Percentiles rank a stretch among this genome's conserved stretches.
Conservation (phyloP, 2,113 vertebrate genomes). For the Microcebus griseorufus region DNA sequence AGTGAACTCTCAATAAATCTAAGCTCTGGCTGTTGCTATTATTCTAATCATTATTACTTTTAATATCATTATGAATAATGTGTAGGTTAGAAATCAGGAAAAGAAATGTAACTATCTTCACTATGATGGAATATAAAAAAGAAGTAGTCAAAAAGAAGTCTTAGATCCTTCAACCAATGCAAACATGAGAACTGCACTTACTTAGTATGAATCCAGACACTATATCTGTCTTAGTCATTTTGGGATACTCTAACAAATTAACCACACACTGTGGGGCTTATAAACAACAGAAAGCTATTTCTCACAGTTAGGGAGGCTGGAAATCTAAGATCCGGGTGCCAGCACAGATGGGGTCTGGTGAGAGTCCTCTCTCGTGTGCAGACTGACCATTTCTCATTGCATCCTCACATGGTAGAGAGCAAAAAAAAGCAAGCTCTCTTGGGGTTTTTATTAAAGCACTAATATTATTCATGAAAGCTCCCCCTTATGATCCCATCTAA, state of each 20-base stretch:
- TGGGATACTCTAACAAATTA: background rate
- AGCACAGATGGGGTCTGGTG: background rate
- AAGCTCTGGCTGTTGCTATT: background rate
- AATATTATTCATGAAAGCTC: background rate
- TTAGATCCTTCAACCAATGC: background rate
- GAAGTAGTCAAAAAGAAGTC: background rate
- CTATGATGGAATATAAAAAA: background rate
- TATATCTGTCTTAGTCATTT: background rate
- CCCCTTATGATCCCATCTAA: background rate
- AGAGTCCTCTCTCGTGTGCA: background rate
- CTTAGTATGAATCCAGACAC: background rate
- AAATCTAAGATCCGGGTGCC: background rate
- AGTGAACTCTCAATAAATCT: background rate
- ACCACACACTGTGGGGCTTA: background rate
- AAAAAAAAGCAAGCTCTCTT: background rate
- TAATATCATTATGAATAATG: background rate
- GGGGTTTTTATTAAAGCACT: background rate
- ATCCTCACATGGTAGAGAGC: background rate
- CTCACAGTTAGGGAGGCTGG: background rate
- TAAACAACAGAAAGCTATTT: background rate
- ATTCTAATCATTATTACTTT: background rate
- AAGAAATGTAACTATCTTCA: background rate
- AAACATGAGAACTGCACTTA: background rate
- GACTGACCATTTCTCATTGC: background rate
- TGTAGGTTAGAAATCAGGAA: background rate